Evolutionary conservation across 2,888 invertebrate species (phyloP).

Genomic region (Elgonia sp.): DNA sequence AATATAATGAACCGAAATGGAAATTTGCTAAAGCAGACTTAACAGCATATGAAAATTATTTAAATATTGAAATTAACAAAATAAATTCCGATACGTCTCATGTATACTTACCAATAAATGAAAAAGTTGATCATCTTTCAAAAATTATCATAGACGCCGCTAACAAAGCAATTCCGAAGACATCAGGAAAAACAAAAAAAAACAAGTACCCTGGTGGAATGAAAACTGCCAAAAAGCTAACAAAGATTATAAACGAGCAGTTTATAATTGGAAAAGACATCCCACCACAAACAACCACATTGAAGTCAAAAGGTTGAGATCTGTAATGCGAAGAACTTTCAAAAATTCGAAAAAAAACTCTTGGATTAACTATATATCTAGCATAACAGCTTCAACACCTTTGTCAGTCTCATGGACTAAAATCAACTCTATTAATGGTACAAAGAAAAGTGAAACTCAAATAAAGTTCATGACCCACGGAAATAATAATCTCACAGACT

Average conservation of each 20-base stretch:
- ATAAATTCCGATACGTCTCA: no score
- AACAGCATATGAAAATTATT: neutral
- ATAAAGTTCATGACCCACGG: neutral
- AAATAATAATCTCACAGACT: neutral
- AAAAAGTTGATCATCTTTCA: slow-evolving; percentile 13
- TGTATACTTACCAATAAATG: no score
- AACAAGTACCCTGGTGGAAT: slow-evolving; percentile 37
- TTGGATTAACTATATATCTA: slow-evolving; percentile 37
- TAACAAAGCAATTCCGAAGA: slow-evolving; percentile 51
- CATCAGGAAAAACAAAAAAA: neutral
- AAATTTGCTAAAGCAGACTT: slow-evolving; percentile 72
- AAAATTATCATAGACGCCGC: slow-evolving; percentile 64
- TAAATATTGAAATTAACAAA: no score
- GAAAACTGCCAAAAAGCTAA: neutral
- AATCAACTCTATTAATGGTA: slow-evolving; percentile 30
- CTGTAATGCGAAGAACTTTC: neutral
- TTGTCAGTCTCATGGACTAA: neutral
- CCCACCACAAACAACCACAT: slow-evolving; percentile 17
- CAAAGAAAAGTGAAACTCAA: neutral
- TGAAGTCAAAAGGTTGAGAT: neutral
- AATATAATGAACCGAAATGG: slow-evolving; percentile 47
- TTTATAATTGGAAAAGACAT: neutral
- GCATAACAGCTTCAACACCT: neutral
- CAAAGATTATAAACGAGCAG: slow-evolving; percentile 8
- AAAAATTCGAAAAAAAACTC: slow-evolving; percentile 57